A percentile compares a stretch with the other conserved stretches of the same genome.
Evolutionary conservation across 2,888 invertebrate species (phyloP).

Genomic region (Campopleginae sp.): DNA sequence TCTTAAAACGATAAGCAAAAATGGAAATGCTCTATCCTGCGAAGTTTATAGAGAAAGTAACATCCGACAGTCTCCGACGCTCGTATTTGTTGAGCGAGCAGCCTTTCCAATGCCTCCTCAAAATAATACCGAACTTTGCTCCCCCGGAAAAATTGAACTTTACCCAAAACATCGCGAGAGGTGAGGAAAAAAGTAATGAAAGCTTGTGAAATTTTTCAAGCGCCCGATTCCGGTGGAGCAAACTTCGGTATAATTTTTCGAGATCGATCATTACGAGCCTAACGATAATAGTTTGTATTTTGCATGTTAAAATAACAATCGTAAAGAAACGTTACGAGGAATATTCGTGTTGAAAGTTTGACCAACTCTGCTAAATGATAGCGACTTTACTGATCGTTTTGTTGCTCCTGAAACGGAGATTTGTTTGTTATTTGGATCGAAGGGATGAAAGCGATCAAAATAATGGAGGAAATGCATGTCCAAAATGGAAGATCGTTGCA

Average conservation of each 20-base stretch:
- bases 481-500: constrained; percentile 26
- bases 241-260: background rate
- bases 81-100: background rate
- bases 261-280: background rate
- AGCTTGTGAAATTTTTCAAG: background rate
- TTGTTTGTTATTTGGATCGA: background rate
- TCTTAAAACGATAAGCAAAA: background rate
- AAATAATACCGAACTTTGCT: background rate
- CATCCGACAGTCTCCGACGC: background rate
- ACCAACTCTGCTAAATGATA: background rate
- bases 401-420: constrained; percentile 20
- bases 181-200: no score
- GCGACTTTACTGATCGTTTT: background rate
- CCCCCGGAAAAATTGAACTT: background rate
- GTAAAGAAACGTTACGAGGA: background rate
- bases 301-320: background rate
- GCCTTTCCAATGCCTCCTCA: background rate
- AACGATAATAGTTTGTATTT: background rate
- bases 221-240: background rate
- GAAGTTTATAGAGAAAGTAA: background rate
- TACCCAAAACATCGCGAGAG: no score
- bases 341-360: background rate
- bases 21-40: background rate
- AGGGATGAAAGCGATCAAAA: background rate
- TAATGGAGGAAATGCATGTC: constrained; percentile 35